A percentile compares a stretch with the other conserved stretches of the same genome.
Conservation (phyloP, 2,888 invertebrate genomes). For the Smittia sp. region DNA sequence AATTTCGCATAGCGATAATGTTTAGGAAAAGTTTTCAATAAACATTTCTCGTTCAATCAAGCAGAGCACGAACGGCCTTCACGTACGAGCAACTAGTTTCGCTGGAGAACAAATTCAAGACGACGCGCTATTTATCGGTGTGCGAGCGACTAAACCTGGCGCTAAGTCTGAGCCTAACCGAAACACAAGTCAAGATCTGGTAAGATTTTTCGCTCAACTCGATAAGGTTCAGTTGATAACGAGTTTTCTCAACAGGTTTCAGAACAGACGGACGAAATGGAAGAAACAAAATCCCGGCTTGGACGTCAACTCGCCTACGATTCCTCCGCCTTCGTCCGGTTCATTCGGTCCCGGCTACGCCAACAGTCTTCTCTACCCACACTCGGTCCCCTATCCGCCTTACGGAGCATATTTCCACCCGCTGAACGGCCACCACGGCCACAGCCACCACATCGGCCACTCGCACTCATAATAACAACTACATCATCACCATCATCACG, state of each 20-base stretch:
- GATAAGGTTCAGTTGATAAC: conserved; percentile 16
- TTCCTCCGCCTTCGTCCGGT: conserved; percentile 66
- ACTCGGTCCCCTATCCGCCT: conserved; percentile 65
- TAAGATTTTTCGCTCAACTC: conserved; percentile 50
- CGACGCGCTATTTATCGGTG: conserved; percentile 93
- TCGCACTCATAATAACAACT: conserved; percentile 56
- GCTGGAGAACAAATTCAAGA: conserved; percentile 98
- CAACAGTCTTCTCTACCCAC: conserved; percentile 63
- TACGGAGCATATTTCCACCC: conserved; percentile 69
- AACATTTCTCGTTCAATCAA: conserved; percentile 44
- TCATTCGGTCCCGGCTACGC: conserved; percentile 61
- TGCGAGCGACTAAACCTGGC: conserved; percentile 96
- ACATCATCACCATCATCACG: conserved; percentile 42
- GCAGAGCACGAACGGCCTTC: conserved; percentile 93
- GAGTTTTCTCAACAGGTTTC: not conserved
- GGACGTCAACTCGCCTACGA: conserved; percentile 93
- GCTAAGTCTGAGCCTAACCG: conserved; percentile 88
- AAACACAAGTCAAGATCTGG: conserved; percentile 72
- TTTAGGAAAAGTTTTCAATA: not conserved
- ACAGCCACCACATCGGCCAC: conserved; percentile 58
- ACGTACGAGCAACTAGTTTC: conserved; percentile 98
- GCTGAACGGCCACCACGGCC: conserved; percentile 54
- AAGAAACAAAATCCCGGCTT: conserved; percentile 99
- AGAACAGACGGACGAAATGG: conserved; percentile 81
- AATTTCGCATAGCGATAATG: not conserved